Base-by-base conservation (phyloP, 2,888 invertebrate genomes). In the Bibio marci region DNA sequence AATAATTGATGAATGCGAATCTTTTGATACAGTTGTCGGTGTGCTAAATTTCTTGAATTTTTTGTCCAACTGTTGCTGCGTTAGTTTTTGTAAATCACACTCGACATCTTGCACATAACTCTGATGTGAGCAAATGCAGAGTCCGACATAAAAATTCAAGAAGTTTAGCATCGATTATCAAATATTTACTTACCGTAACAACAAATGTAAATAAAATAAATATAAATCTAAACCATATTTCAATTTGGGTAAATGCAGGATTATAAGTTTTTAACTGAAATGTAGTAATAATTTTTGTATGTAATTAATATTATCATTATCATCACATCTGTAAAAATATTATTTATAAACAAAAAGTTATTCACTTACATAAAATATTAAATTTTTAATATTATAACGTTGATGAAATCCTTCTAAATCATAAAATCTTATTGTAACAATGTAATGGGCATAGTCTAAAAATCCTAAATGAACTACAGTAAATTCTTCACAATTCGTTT, bases 191-290 rank as follows among this genome's bases (percentile, higher is more conserved):
- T 71, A 92, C 92, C 49, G 85, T 80, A 28, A 86, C 76, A 42
- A 77, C 63, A 58, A 95, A 94, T 2, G 91, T 81, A 30, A 82
- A 71, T 31, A 91, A 64, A 37, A 94, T 67, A 62, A 94, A 95
- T 51, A 94, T 82, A 57, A 94, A 85, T 48, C 95, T 70, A 58
- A 95, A 91, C 90, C 94, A 95, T 44, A 95, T 88, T 65, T 95
- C 94, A 57, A 95, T 80, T 66, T 92, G 90, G 25, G 94, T 94
- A 57, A 94, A 97, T 10, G 82, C 82, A 35, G 92, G 87, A 62
- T 91, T 94, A 64, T 92, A 95, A 3, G 85, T 90, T 64, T 91
- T 91, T 57, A 92, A 91, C 94, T 94, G 70, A n/a, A n/a, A n/a
- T n/a, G n/a, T n/a, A n/a, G n/a, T n/a, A n/a, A n/a, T n/a, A n/a